phyloP scores from a whole-genome alignment of 2,797 vertebrate genomes.

The Pogonophryne albipinna region DNA sequence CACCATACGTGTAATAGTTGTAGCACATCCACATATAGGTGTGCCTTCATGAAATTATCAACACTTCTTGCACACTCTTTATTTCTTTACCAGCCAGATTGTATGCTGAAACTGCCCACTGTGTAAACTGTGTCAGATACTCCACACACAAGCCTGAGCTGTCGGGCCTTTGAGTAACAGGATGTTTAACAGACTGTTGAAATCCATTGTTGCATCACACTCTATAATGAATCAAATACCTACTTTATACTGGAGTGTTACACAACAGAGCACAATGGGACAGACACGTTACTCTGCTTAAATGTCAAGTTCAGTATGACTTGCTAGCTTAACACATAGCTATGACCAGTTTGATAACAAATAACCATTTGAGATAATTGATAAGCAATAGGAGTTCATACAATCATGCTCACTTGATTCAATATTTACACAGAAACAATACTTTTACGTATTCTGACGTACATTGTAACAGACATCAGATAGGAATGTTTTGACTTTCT shows the following conservation, averaged over 20 bases:
- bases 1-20: no score
- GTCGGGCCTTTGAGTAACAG: conserved; percentile 49
- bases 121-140: conserved; percentile 5
- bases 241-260: not conserved
- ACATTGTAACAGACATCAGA: conserved; percentile 9
- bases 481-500: conserved; percentile 48
- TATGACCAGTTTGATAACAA: no score
- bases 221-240: conserved; percentile 22
- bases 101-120: conserved; percentile 11
- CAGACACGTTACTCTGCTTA: not conserved
- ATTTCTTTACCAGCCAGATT: not conserved
- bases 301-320: conserved; percentile 14
- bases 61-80: not conserved
- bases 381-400: not conserved
- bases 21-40: not conserved
- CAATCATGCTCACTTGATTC: not conserved
- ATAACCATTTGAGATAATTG: no score
- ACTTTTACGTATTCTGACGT: not conserved
- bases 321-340: no score
- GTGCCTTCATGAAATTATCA: conserved; percentile 3
- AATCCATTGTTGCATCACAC: conserved; percentile 58
- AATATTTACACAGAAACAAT: conserved; percentile 6
- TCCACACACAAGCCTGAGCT: conserved; percentile 8
- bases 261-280: not conserved
- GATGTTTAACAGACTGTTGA: conserved; percentile 59